Conservation (phyloP, 53 echinoderm and acorn worm species). For the Actinopyga echinites region DNA sequence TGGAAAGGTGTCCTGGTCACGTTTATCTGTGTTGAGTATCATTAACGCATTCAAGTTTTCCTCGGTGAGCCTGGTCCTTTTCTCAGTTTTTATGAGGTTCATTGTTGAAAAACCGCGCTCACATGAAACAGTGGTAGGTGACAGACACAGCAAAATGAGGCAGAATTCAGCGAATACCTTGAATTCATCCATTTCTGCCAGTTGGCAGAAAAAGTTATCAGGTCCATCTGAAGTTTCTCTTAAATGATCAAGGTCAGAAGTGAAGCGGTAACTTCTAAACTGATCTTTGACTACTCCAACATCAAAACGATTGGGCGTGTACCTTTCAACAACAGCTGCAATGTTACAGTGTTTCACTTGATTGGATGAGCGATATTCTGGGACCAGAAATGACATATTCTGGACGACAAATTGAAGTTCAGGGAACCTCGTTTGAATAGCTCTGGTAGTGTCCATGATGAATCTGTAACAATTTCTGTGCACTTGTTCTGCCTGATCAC, state of each 20-base stretch:
- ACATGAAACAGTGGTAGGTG: slow-evolving; percentile 8
- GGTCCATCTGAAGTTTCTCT: neutral
- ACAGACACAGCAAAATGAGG: neutral
- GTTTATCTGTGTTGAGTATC: neutral
- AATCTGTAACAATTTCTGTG: neutral
- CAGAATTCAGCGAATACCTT: slow-evolving; percentile 16
- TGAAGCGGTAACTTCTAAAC: slow-evolving; percentile 9
- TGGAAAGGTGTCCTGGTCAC: neutral
- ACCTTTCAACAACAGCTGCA: neutral
- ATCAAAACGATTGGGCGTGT: neutral
- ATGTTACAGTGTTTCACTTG: slow-evolving; percentile 3
- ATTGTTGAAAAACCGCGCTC: slow-evolving; percentile 2
- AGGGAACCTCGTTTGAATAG: neutral
- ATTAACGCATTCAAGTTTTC: neutral
- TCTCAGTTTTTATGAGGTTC: neutral
- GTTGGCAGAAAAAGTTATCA: slow-evolving; percentile 15
- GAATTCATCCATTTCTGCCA: neutral
- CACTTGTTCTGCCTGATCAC: slow-evolving; percentile 1
- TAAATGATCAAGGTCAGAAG: slow-evolving; percentile 4
- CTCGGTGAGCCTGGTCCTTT: slow-evolving; percentile 16
- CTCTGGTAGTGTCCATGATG: neutral
- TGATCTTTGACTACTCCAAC: neutral
- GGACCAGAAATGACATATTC: neutral
- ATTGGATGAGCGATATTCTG: slow-evolving; percentile 11
- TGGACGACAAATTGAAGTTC: neutral